Evolutionary conservation across 2,797 vertebrate species (phyloP), one percentile per base, ranked within the genome.

Genomic region (Coregonus sp.): DNA sequence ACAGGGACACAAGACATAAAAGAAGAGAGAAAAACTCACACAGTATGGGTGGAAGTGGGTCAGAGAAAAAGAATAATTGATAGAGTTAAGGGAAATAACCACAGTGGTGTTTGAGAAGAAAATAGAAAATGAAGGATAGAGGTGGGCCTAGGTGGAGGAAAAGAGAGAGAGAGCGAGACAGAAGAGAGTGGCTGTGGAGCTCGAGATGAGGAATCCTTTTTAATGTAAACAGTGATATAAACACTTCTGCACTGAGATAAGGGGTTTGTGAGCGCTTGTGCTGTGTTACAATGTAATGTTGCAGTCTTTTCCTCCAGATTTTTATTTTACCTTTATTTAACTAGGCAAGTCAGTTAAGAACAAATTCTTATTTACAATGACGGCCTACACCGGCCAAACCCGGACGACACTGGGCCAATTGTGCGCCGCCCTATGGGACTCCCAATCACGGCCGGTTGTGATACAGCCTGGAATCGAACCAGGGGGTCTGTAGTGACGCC

Each of bases 241-340:
- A 15, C 40, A 70, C 25, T 15, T 25, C 4, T 5, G 40, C 11
- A 74, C 50, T 50, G 11, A 66, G 56, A 65, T 75, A 16, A 67
- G 63, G 56, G 50, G 70, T 72, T 70, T 73, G 76, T 66, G 75
- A 51, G 75, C 37, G 33, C 47, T 35, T 61, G n/a, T 68, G 74
- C 35, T 67, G 40, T 6, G 68, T 33, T 66, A 31, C 31, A 63
- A 25, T 61, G 40, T 63, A 78, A 78, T 86, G 79, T 77, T 78
- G 47, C 56, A 73, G 72, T 78, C 80, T 70, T 81, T 88, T 90
- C 86, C 85, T 86, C 88, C 25, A 25, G 25, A 25, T 25, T 25
- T 25, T 25, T 25, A 25, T 25, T 25, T 25, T 25, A 25, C 25
- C 25, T 25, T 25, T 25, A 25, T 25, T 25, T 25, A 25, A 25